Evolutionary conservation across 2,797 vertebrate genomes (phyloP).

Genomic region (Streptopelia turtur): DNA sequence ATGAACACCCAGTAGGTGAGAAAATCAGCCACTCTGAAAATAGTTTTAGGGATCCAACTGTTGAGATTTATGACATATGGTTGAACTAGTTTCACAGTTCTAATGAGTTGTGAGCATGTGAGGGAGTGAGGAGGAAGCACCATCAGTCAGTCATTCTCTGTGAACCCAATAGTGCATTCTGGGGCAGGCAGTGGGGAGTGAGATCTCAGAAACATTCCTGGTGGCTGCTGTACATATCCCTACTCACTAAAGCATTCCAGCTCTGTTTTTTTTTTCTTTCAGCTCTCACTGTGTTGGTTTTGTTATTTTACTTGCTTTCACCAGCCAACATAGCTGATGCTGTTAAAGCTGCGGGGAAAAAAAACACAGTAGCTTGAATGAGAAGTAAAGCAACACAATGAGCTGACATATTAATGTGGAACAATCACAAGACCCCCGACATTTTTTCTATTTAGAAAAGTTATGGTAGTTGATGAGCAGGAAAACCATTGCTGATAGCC

Average conservation of each 20-base stretch:
- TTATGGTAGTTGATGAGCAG: background rate
- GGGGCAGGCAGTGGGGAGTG: background rate
- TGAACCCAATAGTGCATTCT: constrained; percentile 1
- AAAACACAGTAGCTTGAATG: background rate
- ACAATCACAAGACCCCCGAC: background rate
- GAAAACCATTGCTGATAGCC: background rate
- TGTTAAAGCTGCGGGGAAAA: background rate
- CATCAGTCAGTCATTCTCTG: constrained; percentile 10
- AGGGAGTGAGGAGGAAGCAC: constrained; percentile 1
- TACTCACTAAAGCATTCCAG: background rate
- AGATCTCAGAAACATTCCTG: constrained; percentile 25
- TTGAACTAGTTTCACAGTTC: constrained; percentile 36
- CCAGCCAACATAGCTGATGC: background rate
- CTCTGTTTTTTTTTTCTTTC: constrained; percentile 2
- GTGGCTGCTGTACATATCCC: background rate
- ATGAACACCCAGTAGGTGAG: background rate
- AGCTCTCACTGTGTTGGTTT: background rate
- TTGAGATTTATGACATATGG: constrained; percentile 36
- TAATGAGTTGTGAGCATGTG: constrained; percentile 11
- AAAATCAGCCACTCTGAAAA: constrained; percentile 30
- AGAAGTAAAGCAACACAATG: background rate
- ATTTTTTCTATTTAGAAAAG: background rate
- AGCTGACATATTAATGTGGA: background rate
- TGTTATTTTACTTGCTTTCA: constrained; percentile 29
- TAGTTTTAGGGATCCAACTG: constrained; percentile 35